phyloP scores from a whole-genome alignment of 2,113 vertebrate species.

The Petaurus breviceps region DNA sequence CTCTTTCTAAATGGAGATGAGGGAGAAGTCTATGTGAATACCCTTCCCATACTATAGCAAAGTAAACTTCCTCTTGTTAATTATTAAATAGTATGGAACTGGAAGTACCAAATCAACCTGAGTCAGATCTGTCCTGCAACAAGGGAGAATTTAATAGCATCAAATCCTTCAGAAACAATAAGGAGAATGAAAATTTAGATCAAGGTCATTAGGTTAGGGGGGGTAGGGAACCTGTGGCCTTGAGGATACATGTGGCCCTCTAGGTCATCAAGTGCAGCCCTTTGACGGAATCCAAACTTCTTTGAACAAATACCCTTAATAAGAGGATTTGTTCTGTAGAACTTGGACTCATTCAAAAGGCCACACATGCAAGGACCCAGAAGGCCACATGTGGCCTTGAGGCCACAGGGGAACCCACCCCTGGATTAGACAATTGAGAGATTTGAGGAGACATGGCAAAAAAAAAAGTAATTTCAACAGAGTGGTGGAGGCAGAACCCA shows the following conservation, averaged over 20 bases:
- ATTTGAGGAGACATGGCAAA: not conserved
- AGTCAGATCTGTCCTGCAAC: not conserved
- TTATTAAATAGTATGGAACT: not conserved
- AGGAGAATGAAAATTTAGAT: not conserved
- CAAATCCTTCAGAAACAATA: not conserved
- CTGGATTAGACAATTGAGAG: not conserved
- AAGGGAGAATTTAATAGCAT: not conserved
- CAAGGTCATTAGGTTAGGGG: too few relatives aligned
- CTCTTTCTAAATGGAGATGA: not conserved
- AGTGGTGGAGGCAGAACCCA: not conserved
- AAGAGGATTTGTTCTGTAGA: too few relatives aligned
- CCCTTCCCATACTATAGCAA: not conserved
- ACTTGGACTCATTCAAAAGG: too few relatives aligned
- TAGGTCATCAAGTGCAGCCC: too few relatives aligned
- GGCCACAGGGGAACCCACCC: too few relatives aligned
- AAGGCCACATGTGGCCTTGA: too few relatives aligned
- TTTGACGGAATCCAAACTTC: too few relatives aligned
- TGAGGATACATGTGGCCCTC: too few relatives aligned
- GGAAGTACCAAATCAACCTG: not conserved
- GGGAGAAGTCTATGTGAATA: too few relatives aligned
- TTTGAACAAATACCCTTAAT: too few relatives aligned
- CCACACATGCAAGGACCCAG: too few relatives aligned
- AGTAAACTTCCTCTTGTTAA: not conserved
- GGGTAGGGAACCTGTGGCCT: too few relatives aligned
- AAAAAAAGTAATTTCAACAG: not conserved